phyloP scores from a whole-genome alignment of 1,140 invertebrate species.

The Bombus soroeensis region DNA sequence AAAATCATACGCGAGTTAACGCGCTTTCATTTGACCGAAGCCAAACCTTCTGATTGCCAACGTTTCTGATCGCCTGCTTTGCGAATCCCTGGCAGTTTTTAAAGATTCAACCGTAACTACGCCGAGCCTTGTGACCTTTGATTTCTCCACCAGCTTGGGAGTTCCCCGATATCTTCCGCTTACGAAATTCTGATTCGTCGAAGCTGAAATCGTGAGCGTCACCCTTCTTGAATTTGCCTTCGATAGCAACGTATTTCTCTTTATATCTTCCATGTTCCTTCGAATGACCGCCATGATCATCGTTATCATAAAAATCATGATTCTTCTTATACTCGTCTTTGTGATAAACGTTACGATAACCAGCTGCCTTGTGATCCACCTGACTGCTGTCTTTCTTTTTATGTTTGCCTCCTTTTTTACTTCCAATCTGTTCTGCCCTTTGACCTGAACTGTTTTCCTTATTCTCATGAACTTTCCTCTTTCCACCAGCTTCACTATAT shows the following conservation, averaged over 20 bases:
- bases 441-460: slow-evolving; percentile 51
- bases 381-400: slow-evolving; percentile 85
- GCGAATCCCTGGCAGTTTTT: slow-evolving; percentile 72
- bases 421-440: slow-evolving; percentile 56
- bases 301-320: slow-evolving; percentile 85
- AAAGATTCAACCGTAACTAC: slow-evolving; percentile 69
- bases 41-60: slow-evolving; percentile 27
- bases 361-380: slow-evolving; percentile 86
- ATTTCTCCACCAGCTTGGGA: slow-evolving; percentile 38
- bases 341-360: slow-evolving; percentile 88
- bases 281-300: slow-evolving; percentile 72
- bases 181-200: background rate
- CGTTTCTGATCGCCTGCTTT: slow-evolving; percentile 13
- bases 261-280: slow-evolving; percentile 75
- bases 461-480: slow-evolving; percentile 28
- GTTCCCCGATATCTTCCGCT: slow-evolving; percentile 14
- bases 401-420: slow-evolving; percentile 82
- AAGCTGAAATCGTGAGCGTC: slow-evolving; percentile 13
- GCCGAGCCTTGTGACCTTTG: slow-evolving; percentile 63
- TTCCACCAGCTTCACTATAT: slow-evolving; percentile 33
- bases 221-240: slow-evolving; percentile 69
- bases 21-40: slow-evolving; percentile 31
- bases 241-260: slow-evolving; percentile 63
- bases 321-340: slow-evolving; percentile 83
- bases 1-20: background rate